Conservation (phyloP, 1,140 invertebrate species). For the Heliothis virescens region DNA sequence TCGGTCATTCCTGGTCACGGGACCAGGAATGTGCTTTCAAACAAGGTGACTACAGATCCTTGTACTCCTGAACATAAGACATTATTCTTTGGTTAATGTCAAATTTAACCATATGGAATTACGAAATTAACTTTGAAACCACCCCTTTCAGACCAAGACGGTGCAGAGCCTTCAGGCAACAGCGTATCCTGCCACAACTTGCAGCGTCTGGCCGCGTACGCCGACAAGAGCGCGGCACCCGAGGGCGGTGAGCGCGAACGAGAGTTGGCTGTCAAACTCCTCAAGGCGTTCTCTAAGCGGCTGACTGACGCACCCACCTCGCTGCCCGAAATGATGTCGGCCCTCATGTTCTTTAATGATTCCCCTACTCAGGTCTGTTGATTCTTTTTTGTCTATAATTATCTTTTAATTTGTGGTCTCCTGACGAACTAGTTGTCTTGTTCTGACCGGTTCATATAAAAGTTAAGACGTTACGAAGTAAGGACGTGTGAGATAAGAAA, state of each 20-base stretch:
- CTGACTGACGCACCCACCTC: constrained; percentile 86
- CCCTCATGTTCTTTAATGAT: constrained; percentile 89
- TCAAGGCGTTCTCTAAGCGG: constrained; percentile 88
- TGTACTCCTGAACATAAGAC: too few relatives aligned
- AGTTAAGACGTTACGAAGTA: too few relatives aligned
- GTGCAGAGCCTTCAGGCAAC: constrained; percentile 96
- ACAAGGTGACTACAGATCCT: too few relatives aligned
- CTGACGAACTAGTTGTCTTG: too few relatives aligned
- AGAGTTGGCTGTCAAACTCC: constrained; percentile 88
- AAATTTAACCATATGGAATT: too few relatives aligned
- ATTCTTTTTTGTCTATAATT: not conserved
- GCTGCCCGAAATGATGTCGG: constrained; percentile 93
- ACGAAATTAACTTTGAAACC: too few relatives aligned
- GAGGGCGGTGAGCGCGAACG: constrained; percentile 80
- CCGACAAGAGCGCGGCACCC: constrained; percentile 87
- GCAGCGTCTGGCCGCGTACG: constrained; percentile 89
- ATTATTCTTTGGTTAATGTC: too few relatives aligned
- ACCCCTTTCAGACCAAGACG: constrained; percentile 93
- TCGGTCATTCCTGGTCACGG: too few relatives aligned
- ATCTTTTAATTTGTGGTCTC: not conserved
- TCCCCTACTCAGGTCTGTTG: constrained; percentile 88
- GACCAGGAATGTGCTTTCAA: too few relatives aligned
- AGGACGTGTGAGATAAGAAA: too few relatives aligned
- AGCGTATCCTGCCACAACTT: constrained; percentile 95
- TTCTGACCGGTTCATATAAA: not conserved